phyloP scores from a whole-genome alignment of 92 coral and sea anemone genomes.

The Epizoanthus fatuus region DNA sequence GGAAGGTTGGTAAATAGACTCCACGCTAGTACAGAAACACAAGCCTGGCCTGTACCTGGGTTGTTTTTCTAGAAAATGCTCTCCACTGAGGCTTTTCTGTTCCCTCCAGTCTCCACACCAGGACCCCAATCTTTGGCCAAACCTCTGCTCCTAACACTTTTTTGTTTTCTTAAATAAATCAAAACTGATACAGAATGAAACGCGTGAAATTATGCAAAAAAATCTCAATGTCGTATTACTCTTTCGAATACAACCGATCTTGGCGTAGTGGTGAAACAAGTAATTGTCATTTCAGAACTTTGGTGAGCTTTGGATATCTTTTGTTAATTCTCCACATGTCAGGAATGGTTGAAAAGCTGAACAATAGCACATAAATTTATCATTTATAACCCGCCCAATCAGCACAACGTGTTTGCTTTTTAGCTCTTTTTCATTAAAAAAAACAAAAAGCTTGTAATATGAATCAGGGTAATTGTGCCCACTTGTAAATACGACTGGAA shows the following conservation, averaged over 20 bases:
- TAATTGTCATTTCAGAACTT: background rate
- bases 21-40: too few relatives aligned
- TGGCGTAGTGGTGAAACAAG: background rate
- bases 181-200: background rate
- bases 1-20: too few relatives aligned
- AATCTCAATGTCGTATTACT: too few relatives aligned
- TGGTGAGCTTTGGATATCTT: background rate
- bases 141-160: too few relatives aligned
- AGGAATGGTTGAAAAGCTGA: background rate
- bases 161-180: background rate
- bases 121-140: too few relatives aligned
- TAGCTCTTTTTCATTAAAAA: conserved; percentile 20
- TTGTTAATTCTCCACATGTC: background rate
- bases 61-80: too few relatives aligned
- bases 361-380: background rate
- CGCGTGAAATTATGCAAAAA: too few relatives aligned
- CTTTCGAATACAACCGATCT: too few relatives aligned
- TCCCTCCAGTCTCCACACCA: too few relatives aligned
- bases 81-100: too few relatives aligned
- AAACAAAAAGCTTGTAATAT: conserved; percentile 18
- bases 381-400: conserved; percentile 13
- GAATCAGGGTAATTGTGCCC: conserved; percentile 17
- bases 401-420: conserved; percentile 3
- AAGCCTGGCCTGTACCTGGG: too few relatives aligned
- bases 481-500: conserved; percentile 18